Conservation (phyloP, 2,113 vertebrate species). For the Tachycineta bicolor region DNA sequence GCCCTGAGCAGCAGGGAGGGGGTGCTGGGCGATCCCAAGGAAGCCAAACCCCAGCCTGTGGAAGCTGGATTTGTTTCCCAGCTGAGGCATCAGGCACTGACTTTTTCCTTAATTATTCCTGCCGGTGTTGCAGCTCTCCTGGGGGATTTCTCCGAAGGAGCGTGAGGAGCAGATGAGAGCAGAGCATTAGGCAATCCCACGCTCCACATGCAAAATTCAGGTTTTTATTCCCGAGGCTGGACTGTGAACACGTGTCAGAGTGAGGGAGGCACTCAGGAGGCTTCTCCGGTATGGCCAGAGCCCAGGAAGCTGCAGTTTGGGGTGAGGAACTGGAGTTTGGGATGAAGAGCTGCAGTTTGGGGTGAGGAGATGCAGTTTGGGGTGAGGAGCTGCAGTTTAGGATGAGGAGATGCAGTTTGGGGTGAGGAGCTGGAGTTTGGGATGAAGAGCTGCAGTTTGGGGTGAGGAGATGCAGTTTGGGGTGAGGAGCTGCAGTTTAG, state of each 20-base stretch:
- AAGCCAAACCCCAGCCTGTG: neutral
- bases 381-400: neutral
- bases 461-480: too few relatives aligned
- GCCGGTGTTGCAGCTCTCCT: neutral
- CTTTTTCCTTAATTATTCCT: neutral
- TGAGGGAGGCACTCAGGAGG: neutral
- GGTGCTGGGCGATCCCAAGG: fast-evolving
- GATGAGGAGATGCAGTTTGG: neutral
- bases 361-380: neutral
- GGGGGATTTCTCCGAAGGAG: neutral
- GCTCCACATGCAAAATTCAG: fast-evolving
- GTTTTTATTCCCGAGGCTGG: neutral
- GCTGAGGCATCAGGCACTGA: neutral
- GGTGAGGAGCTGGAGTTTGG: too few relatives aligned
- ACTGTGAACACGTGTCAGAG: fast-evolving
- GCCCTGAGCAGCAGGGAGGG: neutral
- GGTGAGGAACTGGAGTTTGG: too few relatives aligned
- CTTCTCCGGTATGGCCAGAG: neutral
- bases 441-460: too few relatives aligned
- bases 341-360: too few relatives aligned
- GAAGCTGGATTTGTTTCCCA: neutral
- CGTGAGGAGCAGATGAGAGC: neutral
- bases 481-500: too few relatives aligned
- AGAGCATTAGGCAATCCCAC: neutral
- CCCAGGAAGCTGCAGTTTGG: fast-evolving